Evolutionary conservation across 2,888 invertebrate species (phyloP).

Genomic region (Pocota personata): DNA sequence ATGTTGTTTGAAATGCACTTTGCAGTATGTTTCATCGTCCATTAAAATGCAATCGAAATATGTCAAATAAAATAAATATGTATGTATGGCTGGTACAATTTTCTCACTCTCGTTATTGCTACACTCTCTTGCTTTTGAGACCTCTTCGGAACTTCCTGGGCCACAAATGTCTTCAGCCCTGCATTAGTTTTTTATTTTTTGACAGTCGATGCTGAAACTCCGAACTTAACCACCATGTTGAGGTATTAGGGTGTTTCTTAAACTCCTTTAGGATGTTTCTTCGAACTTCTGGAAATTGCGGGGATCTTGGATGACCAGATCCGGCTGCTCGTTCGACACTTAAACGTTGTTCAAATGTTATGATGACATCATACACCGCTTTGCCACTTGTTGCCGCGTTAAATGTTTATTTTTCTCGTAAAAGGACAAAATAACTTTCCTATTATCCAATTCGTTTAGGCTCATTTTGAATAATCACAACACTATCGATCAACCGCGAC

Average conservation of each 20-base stretch:
- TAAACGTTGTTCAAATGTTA: background rate
- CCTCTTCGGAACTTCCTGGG: no score
- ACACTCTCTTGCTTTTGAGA: no score
- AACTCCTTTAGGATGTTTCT: background rate
- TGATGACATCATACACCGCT: slow-evolving; percentile 3
- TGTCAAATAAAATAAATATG: no score
- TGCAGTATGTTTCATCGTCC: background rate
- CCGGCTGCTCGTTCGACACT: background rate
- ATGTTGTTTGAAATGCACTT: no score
- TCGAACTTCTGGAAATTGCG: no score
- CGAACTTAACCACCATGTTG: background rate
- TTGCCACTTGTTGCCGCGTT: background rate
- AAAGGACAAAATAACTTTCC: background rate
- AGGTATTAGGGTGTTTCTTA: background rate
- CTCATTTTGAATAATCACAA: no score
- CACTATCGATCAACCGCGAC: no score
- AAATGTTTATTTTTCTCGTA: background rate
- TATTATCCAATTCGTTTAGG: background rate
- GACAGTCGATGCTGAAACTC: background rate
- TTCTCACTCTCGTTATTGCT: background rate
- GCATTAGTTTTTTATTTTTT: background rate
- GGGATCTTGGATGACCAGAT: background rate
- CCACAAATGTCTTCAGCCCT: background rate
- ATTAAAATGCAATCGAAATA: background rate
- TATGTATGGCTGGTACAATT: background rate